Percentiles rank a stretch among this genome's conserved stretches.
Conservation (phyloP, 2,797 vertebrate genomes). For the Eulemur mongoz region DNA sequence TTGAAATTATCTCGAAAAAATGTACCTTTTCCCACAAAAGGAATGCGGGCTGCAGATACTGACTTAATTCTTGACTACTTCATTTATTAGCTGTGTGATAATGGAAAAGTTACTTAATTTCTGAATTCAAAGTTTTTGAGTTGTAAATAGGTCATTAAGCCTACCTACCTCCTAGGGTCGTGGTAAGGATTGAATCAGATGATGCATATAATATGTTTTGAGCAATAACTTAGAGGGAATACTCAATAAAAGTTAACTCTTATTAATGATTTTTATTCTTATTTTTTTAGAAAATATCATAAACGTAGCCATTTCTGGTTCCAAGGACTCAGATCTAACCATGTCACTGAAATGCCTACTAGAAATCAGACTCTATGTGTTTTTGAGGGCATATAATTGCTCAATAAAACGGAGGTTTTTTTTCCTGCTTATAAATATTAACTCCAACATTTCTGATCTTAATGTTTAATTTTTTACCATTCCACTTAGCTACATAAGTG, state of each 20-base stretch:
- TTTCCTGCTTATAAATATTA: not conserved
- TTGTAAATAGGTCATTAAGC: not conserved
- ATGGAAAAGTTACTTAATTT: not conserved
- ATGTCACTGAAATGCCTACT: not conserved
- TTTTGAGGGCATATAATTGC: not conserved
- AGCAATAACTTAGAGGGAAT: not conserved
- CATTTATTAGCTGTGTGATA: not conserved
- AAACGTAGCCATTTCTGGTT: not conserved
- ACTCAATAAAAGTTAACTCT: not conserved
- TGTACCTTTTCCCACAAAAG: not conserved
- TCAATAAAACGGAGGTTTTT: not conserved
- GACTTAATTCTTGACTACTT: not conserved
- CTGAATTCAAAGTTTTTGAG: not conserved
- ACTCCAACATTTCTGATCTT: not conserved
- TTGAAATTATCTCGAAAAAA: not conserved
- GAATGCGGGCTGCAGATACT: not conserved
- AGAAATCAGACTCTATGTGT: not conserved
- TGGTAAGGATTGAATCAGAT: not conserved
- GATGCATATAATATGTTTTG: not conserved
- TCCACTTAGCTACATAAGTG: not conserved
- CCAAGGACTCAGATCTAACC: not conserved
- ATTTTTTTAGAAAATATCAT: not conserved
- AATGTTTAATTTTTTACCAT: not conserved
- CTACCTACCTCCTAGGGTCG: not conserved
- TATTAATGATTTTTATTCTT: not conserved